Evolutionary conservation across 2,113 vertebrate genomes (phyloP).

Genomic region (Holacanthus passer): DNA sequence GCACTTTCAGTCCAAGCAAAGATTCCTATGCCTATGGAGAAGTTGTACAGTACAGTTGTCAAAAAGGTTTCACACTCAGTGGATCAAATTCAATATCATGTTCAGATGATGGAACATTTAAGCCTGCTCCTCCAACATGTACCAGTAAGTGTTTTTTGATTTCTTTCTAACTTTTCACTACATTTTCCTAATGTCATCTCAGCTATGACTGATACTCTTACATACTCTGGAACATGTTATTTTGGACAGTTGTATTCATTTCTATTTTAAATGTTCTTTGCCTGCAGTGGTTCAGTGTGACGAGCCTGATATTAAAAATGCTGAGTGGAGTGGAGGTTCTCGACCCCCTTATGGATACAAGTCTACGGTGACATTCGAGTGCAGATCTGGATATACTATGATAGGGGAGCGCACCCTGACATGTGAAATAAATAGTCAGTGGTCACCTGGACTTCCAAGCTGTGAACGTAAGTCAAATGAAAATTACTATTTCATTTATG

Average conservation of each 20-base stretch:
- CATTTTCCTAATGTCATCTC: neutral
- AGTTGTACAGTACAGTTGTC: conserved; percentile 25
- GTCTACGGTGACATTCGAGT: conserved; percentile 18
- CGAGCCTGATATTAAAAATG: rapidly evolving
- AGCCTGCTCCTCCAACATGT: conserved; percentile 64
- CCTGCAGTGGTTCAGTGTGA: conserved; percentile 49
- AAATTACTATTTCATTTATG: neutral
- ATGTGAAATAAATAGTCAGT: conserved; percentile 46
- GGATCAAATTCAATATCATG: neutral
- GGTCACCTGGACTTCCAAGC: conserved; percentile 52
- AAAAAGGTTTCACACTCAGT: rapidly evolving
- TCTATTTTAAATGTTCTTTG: neutral
- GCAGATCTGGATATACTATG: conserved; percentile 9
- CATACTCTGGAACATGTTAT: neutral
- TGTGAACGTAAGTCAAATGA: conserved; percentile 70
- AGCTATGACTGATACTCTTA: neutral
- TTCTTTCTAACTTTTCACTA: neutral
- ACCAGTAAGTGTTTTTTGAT: conserved; percentile 57
- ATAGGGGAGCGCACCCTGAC: rapidly evolving
- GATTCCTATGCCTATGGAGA: rapidly evolving
- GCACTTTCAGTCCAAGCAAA: rapidly evolving
- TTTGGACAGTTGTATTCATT: neutral
- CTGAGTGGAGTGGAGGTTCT: rapidly evolving
- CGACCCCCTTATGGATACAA: conserved; percentile 5
- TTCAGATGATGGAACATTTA: conserved; percentile 30